A percentile compares a stretch with the other conserved stretches of the same genome.
Conservation (phyloP, 2,113 vertebrate genomes). For the Antechinus flavipes region DNA sequence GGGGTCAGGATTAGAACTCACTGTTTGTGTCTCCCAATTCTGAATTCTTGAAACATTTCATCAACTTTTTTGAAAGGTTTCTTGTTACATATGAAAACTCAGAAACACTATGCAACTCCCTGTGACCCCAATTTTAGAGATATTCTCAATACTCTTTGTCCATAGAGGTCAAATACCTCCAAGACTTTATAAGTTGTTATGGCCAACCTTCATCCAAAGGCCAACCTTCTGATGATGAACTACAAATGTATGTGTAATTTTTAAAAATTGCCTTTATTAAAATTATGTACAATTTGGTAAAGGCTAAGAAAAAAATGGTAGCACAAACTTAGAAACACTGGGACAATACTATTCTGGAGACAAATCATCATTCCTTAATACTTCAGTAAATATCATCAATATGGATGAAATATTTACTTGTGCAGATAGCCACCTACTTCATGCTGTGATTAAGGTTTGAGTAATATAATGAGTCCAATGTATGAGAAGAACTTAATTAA, state of each 20-base stretch:
- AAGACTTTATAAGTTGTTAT: not conserved
- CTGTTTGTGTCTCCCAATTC: constrained; percentile 42
- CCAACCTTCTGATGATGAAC: not conserved
- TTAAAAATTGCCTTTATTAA: not conserved
- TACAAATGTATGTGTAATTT: not conserved
- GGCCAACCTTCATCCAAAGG: not conserved
- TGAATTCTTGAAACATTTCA: constrained; percentile 30
- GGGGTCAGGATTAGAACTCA: constrained; percentile 67
- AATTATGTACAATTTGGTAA: not conserved
- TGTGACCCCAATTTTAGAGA: not conserved
- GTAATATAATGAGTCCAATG: not conserved
- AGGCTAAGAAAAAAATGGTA: not conserved
- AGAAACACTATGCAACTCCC: constrained; percentile 18
- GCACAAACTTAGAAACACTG: not conserved
- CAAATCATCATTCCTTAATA: not conserved
- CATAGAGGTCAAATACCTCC: constrained; percentile 16
- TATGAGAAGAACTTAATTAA: not conserved
- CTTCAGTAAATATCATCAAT: not conserved
- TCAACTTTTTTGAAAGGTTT: not conserved
- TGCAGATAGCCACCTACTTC: not conserved
- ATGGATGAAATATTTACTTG: not conserved
- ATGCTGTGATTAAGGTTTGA: not conserved
- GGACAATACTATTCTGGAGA: not conserved
- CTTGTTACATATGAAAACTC: constrained; percentile 35
- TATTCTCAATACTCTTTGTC: not conserved